A percentile compares a stretch with the other conserved stretches of the same genome.
Conservation (phyloP, 1,140 invertebrate genomes). For the Cydia amplana region DNA sequence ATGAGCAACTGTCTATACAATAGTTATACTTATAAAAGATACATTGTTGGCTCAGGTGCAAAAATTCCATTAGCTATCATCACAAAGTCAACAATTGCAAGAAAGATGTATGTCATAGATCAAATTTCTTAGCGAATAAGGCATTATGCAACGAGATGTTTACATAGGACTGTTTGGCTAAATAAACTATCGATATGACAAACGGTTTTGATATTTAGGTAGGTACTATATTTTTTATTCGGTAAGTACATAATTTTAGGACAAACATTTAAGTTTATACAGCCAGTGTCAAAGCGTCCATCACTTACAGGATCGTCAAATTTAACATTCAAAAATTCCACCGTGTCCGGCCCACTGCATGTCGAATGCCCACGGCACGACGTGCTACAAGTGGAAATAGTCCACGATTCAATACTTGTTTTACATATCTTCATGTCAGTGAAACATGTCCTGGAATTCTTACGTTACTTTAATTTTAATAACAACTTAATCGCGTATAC, state of each 20-base stretch:
- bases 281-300: slow-evolving; percentile 15
- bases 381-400: slow-evolving; percentile 49
- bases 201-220: not conserved
- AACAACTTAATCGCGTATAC: not conserved
- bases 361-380: slow-evolving; percentile 51
- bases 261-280: slow-evolving; percentile 11
- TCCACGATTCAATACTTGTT: slow-evolving; percentile 59
- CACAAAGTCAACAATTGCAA: slow-evolving; percentile 59
- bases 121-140: slow-evolving; percentile 64
- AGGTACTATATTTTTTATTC: too few species aligned
- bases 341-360: slow-evolving; percentile 46
- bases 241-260: too few species aligned
- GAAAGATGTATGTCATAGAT: slow-evolving; percentile 54
- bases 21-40: slow-evolving; percentile 33
- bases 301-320: slow-evolving; percentile 33
- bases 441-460: not conserved
- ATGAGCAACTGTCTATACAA: not conserved
- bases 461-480: not conserved
- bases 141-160: slow-evolving; percentile 64
- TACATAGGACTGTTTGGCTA: slow-evolving; percentile 54
- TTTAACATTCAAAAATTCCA: slow-evolving; percentile 46
- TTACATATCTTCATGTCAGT: slow-evolving; percentile 48
- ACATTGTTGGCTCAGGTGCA: slow-evolving; percentile 69
- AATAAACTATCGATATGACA: not conserved
- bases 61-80: slow-evolving; percentile 48